These are phyloP conservation scores for Terrapene triunguis DNA, from an alignment of 2,113 vertebrate species.

Conservation along the genomic window DNA sequence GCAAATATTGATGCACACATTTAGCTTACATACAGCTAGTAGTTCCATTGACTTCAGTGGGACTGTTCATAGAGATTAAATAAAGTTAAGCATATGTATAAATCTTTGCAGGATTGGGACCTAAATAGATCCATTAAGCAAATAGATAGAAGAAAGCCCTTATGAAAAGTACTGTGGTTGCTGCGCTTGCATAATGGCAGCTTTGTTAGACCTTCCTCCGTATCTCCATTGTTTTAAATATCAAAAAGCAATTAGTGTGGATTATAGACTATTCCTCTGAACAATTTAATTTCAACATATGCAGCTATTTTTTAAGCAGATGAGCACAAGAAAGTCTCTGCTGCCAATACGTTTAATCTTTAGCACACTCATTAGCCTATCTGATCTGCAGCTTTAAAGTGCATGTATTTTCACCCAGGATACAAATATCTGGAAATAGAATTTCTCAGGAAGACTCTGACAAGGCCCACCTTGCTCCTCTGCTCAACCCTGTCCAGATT, in stretches of 20 bases:
- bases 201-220: conserved; percentile 11
- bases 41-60: not conserved
- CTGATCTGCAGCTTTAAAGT: not conserved
- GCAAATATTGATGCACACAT: not conserved
- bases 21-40: not conserved
- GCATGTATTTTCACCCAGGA: not conserved
- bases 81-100: conserved; percentile 12
- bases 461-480: not conserved
- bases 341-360: not conserved
- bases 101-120: conserved; percentile 36
- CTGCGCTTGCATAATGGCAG: not conserved
- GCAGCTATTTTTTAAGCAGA: not conserved
- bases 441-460: not conserved
- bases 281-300: conserved; percentile 5
- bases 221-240: not conserved
- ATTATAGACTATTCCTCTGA: not conserved
- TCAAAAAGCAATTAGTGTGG: not conserved
- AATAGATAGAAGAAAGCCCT: conserved; percentile 6
- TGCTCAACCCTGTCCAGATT: not conserved
- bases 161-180: not conserved
- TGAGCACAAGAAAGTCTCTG: not conserved
- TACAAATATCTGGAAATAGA: conserved; percentile 24
- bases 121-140: conserved; percentile 37
- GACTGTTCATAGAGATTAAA: not conserved
- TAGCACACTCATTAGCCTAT: not conserved